phyloP scores from a whole-genome alignment of 2,888 invertebrate species.

The Caenorhabditis sp. region DNA sequence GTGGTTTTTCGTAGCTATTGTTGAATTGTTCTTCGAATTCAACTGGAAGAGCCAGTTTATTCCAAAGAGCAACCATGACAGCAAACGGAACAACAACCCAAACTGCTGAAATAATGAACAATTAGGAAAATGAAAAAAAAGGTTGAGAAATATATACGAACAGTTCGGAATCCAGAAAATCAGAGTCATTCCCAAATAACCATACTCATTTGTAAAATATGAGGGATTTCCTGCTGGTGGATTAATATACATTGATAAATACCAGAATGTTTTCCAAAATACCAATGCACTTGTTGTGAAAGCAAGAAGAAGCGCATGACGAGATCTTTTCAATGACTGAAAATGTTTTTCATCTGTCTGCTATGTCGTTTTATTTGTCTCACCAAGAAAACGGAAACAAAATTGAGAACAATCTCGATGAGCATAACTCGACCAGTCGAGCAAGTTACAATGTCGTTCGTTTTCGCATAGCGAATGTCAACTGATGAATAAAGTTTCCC shows the following conservation, averaged over 20 bases:
- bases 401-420: constrained; percentile 61
- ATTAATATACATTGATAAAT: constrained; percentile 57
- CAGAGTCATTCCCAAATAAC: constrained; percentile 33
- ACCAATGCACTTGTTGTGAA: constrained; percentile 62
- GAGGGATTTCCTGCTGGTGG: constrained; percentile 51
- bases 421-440: constrained; percentile 66
- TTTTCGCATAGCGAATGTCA: constrained; percentile 61
- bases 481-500: constrained; percentile 67
- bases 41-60: constrained; percentile 44
- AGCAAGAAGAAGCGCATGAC: constrained; percentile 59
- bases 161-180: constrained; percentile 52
- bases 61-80: constrained; percentile 59
- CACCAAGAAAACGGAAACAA: constrained; percentile 58
- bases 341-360: background rate
- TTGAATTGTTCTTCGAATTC: constrained; percentile 40
- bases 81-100: constrained; percentile 61
- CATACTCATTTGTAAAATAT: constrained; percentile 33
- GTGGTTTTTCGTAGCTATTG: constrained; percentile 41
- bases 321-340: constrained; percentile 54
- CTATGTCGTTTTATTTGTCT: too few relatives aligned
- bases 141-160: background rate
- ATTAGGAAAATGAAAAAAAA: background rate
- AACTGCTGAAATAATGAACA: constrained; percentile 14
- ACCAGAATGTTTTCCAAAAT: constrained; percentile 68
- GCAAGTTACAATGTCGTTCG: constrained; percentile 62